Evolutionary conservation across 2,888 invertebrate species (phyloP).

Genomic region (Microctonus brassicae): DNA sequence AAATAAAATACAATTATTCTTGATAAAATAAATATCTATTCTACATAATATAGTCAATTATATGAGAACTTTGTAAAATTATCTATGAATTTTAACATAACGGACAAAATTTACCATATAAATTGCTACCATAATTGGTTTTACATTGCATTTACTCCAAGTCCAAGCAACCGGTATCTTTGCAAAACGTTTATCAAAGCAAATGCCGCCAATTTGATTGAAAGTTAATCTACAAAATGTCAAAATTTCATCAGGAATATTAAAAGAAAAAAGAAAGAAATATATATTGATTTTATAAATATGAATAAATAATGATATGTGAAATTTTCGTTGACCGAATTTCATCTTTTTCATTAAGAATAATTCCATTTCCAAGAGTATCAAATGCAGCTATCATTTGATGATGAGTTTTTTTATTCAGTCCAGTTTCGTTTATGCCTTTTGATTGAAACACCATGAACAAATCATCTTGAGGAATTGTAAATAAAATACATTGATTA

Average conservation of each 20-base stretch:
- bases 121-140: constrained; percentile 42
- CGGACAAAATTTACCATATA: constrained; percentile 41
- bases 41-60: not conserved
- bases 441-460: constrained; percentile 55
- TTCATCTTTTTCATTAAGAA: constrained; percentile 51
- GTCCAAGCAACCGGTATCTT: constrained; percentile 49
- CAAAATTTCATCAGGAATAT: not conserved
- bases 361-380: constrained; percentile 54
- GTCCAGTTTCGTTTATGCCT: constrained; percentile 47
- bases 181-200: constrained; percentile 48
- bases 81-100: not conserved
- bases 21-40: too few relatives aligned
- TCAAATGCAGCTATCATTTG: constrained; percentile 55
- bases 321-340: constrained; percentile 44
- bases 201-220: constrained; percentile 58
- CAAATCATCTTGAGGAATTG: constrained; percentile 54
- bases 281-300: not conserved
- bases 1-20: too few relatives aligned
- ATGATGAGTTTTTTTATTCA: constrained; percentile 40
- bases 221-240: constrained; percentile 51
- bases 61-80: not conserved
- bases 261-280: not conserved
- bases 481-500: constrained; percentile 29
- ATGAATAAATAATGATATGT: not conserved
- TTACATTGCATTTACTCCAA: constrained; percentile 45